Conservation (phyloP, 1,140 invertebrate species). For the Drosophila hydei region DNA sequence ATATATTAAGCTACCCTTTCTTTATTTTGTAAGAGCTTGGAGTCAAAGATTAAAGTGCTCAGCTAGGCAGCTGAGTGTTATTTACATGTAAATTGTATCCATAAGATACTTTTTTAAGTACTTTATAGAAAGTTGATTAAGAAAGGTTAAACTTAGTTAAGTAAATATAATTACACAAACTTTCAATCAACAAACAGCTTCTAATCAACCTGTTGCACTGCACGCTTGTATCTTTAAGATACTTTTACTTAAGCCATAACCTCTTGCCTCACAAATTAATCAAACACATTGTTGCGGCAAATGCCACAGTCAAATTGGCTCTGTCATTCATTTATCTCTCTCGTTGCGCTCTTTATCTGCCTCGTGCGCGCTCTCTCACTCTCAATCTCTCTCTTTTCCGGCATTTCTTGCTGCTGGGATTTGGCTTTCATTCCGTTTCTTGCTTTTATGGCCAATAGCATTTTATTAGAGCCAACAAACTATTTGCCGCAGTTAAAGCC, state of each 20-base stretch:
- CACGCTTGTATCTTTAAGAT: conserved; percentile 20
- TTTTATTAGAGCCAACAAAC: conserved; percentile 70
- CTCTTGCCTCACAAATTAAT: conserved; percentile 64
- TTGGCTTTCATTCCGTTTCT: conserved; percentile 28
- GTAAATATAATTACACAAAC: no score
- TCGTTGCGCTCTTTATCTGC: background rate
- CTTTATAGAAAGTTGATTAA: no score
- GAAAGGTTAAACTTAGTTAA: no score
- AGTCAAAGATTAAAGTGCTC: no score
- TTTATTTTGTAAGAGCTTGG: no score
- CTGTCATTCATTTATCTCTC: background rate
- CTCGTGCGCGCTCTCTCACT: background rate
- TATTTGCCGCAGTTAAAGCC: conserved; percentile 59
- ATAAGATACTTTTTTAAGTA: no score
- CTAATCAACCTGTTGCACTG: conserved; percentile 31
- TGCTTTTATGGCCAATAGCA: conserved; percentile 73
- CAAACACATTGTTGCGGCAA: conserved; percentile 72
- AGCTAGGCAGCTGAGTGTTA: no score
- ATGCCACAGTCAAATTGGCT: conserved; percentile 58
- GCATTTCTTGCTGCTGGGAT: conserved; percentile 26
- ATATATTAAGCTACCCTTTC: no score
- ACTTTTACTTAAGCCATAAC: conserved; percentile 26
- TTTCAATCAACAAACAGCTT: no score
- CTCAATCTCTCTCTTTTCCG: background rate
- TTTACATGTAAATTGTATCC: no score